Conservation (phyloP, 2,888 invertebrate species). For the Sinentomon sp. region DNA sequence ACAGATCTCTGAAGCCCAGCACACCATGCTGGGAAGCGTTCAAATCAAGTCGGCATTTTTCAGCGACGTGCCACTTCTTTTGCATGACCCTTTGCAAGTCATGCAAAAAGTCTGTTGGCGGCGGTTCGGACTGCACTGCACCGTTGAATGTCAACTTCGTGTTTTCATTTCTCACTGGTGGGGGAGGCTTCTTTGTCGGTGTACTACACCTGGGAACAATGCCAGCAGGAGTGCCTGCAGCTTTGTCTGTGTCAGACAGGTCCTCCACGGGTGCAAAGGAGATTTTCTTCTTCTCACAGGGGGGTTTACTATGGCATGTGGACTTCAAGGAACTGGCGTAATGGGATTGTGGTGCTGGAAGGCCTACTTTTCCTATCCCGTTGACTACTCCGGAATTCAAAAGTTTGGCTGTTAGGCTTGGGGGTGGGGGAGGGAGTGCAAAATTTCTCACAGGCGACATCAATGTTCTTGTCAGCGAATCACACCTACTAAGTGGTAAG, state of each 20-base stretch:
- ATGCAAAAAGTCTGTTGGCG: slow-evolving; percentile 41
- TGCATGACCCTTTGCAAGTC: slow-evolving; percentile 75
- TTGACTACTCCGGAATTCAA: no score
- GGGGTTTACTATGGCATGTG: no score
- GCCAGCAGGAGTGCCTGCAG: no score
- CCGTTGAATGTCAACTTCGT: slow-evolving; percentile 30
- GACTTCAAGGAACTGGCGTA: no score
- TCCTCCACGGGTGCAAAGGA: slow-evolving; percentile 24
- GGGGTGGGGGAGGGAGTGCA: slow-evolving; percentile 23
- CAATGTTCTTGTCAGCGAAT: no score
- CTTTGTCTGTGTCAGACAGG: no score
- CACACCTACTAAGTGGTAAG: no score
- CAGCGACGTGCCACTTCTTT: slow-evolving; percentile 53
- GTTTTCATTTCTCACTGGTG: slow-evolving; percentile 30
- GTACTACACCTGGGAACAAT: no score
- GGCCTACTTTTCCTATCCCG: no score
- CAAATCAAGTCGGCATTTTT: slow-evolving; percentile 63
- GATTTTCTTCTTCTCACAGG: slow-evolving; percentile 37
- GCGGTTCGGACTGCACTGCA: slow-evolving; percentile 24
- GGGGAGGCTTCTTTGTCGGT: slow-evolving; percentile 15
- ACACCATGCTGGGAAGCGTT: slow-evolving; percentile 76
- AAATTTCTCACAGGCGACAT: no score
- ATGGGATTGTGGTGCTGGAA: no score
- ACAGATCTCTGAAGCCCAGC: slow-evolving; percentile 39
- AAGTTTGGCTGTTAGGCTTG: no score